Base-by-base conservation (phyloP, 2,888 invertebrate genomes). In the Pristionchus mayeri region DNA sequence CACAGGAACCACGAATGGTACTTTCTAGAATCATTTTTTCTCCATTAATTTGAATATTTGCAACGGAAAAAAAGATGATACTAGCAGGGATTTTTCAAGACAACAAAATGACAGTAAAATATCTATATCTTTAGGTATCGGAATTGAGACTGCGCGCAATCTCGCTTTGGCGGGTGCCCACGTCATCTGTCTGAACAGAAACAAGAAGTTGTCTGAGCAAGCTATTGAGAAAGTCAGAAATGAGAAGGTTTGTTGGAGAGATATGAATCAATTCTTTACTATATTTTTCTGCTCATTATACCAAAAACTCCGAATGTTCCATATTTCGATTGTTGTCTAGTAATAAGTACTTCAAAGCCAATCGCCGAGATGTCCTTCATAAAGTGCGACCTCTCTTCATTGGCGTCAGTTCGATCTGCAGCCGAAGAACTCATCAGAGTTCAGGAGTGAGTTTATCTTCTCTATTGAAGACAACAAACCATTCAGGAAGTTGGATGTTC, bases 121-220 rank as follows among this genome's bases (percentile, higher is more conserved):
- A 54, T n/a, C 2, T 18, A 37, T n/a, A 18, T 0, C 18, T 30
- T 57, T 60, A 82, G 84, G 84, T 52, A 84, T 84, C 34, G 84
- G 84, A 3, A 75, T 50, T 2, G 84, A 67, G 27, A 84, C 84
- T 9, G 84, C 84, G 0, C 34, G 75, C n/a, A 71, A 18, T 52
- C 84, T 84, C 16, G 84, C 84, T 2, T 48, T 84, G 0, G 84
- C 84, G 2, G 84, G 84, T 13, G 84, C 84, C 3, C 84, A 75
- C 13, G 52, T 84, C 0, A 71, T 84, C 27, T 37, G 30, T 40
- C 71, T 84, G 71, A 84, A 84, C 54, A 50, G 84, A 75, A 84
- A 75, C 54, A 52, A 84, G n/a, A 37, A 84, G 21, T 34, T 75
- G 13, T 52, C 84, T 13, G 71, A 50, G 16, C 24, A 84, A 34